Evolutionary conservation across 2,888 invertebrate species (phyloP).

Genomic region (Muschampia plurimacula): DNA sequence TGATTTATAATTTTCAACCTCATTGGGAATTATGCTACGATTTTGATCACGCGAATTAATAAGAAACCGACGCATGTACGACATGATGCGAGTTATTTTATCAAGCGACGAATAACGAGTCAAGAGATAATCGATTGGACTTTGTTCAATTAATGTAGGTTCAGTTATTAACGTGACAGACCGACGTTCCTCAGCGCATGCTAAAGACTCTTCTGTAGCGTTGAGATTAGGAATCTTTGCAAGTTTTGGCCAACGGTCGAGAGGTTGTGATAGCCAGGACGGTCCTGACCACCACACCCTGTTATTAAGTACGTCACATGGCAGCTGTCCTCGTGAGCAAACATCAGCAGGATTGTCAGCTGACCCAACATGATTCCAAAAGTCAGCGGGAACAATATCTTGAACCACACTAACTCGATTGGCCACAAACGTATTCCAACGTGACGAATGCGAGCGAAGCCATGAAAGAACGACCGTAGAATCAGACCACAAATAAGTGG

Average conservation of each 20-base stretch:
- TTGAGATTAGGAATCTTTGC: no score
- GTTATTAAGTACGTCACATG: no score
- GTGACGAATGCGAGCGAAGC: conserved; percentile 41
- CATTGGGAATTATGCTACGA: not conserved
- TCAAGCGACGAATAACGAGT: conserved; percentile 4
- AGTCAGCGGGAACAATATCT: conserved; percentile 25
- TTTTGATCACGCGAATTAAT: not conserved
- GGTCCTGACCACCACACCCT: no score
- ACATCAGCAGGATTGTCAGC: conserved; percentile 36
- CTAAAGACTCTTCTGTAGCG: no score
- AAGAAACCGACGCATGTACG: not conserved
- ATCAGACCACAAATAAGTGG: conserved; percentile 38
- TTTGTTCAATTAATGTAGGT: not conserved
- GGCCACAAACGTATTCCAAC: conserved; percentile 41
- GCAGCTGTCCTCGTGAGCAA: conserved; percentile 27
- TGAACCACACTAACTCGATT: conserved; percentile 42
- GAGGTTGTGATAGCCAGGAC: no score
- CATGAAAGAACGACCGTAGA: conserved; percentile 38
- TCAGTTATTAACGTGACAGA: not conserved
- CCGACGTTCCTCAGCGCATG: not conserved
- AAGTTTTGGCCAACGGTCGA: no score
- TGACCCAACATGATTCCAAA: conserved; percentile 35
- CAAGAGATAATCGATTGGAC: not conserved
- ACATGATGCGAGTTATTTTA: conserved; percentile 1
- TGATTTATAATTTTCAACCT: conserved; percentile 18